Evolutionary conservation across 1,140 invertebrate species (phyloP), one percentile per base, ranked within the genome.

Genomic region (Trypoxylus dichotomus): DNA sequence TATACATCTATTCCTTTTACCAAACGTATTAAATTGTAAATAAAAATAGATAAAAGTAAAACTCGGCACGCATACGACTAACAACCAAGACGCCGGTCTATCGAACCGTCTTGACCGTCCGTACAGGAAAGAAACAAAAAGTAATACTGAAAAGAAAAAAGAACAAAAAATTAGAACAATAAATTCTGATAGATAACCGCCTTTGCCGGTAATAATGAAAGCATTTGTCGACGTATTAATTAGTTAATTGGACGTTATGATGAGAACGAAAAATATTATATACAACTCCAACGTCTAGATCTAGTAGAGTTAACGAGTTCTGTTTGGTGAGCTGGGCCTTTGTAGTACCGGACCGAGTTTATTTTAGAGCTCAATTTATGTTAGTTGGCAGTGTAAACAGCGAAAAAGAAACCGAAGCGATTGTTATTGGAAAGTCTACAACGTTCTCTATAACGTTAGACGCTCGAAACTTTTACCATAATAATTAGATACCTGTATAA

Each of bases 211-310:
- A 63, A 63, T 63, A 63, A 63, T 63, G 60, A 63, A 63, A 63
- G 60, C 60, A 63, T 63, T 63, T 63, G 60, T 63, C 60, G 25
- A 63, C 60, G 60, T 63, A 63, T 63, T 63, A 63, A 63, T 63
- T 63, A 63, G 60, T 63, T 63, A 63, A 63, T 63, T 63, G 60
- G 60, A 63, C 60, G 60, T 63, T 63, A 63, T 63, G 60, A 63
- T 63, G 60, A 63, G 60, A 63, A 63, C 19, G 60, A 27, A 63
- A 63, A 63, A 63, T 63, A 63, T 63, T 63, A 63, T 63, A 63
- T 63, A 63, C 60, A 25, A 63, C 21, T 63, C 19, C 60, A 24
- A 47, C 60, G 13, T 25, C 21, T 19, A 24, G 8, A 63, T 63
- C 60, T 24, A 24, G 60, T 63, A 24, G 60, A 58, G 47, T 58